phyloP scores from a whole-genome alignment of 2,888 invertebrate species.

The Ectemnius lituratus region DNA sequence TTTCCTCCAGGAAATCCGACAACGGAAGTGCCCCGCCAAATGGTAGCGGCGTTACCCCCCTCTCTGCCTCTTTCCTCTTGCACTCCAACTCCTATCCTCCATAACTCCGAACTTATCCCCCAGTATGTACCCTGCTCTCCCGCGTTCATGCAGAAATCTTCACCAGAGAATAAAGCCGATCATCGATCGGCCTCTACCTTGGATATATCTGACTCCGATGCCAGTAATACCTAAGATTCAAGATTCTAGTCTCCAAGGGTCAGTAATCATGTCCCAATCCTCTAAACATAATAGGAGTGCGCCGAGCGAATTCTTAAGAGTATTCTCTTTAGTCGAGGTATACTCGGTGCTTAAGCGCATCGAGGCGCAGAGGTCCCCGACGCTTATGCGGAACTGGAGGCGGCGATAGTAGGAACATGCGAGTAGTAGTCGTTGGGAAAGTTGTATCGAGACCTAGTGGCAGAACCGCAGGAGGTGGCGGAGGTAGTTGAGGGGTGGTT shows the following conservation, averaged over 20 bases:
- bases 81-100: conserved; percentile 1
- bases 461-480: conserved; percentile 57
- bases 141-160: neutral
- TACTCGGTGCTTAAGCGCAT: no score
- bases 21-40: conserved; percentile 2
- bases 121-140: neutral
- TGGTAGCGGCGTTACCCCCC: neutral
- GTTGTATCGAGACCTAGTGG: conserved; percentile 63
- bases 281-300: no score
- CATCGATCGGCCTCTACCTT: no score
- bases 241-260: no score
- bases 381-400: conserved; percentile 44
- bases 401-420: conserved; percentile 43
- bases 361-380: neutral
- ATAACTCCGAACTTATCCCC: conserved; percentile 1
- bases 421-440: conserved; percentile 59
- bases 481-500: conserved; percentile 38
- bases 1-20: conserved; percentile 31
- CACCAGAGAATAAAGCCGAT: no score
- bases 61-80: neutral
- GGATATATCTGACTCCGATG: no score
- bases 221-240: no score
- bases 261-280: no score
- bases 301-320: no score
- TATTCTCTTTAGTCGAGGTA: no score